Conservation (phyloP, 2,888 invertebrate species). For the Arctia plantaginis region DNA sequence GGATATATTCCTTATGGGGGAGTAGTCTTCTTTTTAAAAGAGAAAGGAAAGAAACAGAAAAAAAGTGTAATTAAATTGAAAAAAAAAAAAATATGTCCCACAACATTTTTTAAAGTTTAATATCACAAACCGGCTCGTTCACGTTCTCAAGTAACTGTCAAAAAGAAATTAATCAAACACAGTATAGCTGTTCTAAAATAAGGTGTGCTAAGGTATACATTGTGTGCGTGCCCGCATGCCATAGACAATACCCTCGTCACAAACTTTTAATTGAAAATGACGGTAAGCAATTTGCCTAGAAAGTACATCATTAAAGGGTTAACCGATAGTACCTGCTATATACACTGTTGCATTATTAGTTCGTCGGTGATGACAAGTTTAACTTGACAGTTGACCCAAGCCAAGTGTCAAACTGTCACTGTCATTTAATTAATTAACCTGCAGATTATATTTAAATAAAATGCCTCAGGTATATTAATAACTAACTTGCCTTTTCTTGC, state of each 20-base stretch:
- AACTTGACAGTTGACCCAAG: background rate
- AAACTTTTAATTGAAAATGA: constrained; percentile 55
- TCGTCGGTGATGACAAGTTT: background rate
- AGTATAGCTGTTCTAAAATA: constrained; percentile 13
- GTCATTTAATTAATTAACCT: background rate
- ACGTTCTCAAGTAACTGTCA: background rate
- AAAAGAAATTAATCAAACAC: background rate
- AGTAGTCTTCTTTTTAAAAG: no score
- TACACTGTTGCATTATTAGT: background rate
- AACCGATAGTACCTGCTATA: constrained; percentile 27
- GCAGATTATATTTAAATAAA: no score
- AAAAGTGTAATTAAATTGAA: no score
- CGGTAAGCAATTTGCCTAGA: constrained; percentile 38
- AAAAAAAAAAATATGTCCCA: background rate
- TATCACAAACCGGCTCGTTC: background rate
- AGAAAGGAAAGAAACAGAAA: no score
- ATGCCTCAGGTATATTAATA: no score
- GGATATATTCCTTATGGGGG: no score
- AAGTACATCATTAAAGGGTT: constrained; percentile 30
- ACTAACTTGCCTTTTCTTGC: no score
- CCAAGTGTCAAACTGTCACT: background rate
- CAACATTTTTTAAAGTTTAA: background rate
- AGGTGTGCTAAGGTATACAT: constrained; percentile 15
- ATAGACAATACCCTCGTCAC: constrained; percentile 43
- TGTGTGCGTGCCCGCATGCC: constrained; percentile 13